Conservation (phyloP, 2,797 vertebrate species). For the Sciaenops ocellatus region DNA sequence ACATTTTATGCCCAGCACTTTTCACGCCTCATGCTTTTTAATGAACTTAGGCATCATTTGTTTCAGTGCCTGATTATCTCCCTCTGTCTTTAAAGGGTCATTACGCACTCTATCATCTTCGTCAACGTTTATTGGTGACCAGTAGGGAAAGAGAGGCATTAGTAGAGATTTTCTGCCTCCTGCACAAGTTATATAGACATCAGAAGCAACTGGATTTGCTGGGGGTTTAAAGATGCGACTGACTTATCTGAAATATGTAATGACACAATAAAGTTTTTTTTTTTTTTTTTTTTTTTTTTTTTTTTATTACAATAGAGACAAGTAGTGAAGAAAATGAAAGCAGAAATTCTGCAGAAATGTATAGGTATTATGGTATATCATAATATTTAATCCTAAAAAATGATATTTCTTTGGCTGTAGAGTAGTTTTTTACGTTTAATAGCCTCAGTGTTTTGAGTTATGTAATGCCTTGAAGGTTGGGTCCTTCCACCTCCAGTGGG, state of each 20-base stretch:
- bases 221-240: not conserved
- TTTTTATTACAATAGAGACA: not conserved
- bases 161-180: slow-evolving; percentile 42
- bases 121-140: slow-evolving; percentile 46
- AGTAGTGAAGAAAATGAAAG: not conserved
- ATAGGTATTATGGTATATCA: not conserved
- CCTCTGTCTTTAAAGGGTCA: slow-evolving; percentile 56
- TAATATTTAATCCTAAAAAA: not conserved
- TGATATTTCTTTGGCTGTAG: not conserved
- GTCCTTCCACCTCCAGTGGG: slow-evolving; percentile 34
- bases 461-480: slow-evolving; percentile 1
- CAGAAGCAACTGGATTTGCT: not conserved
- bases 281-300: slow-evolving; percentile 11
- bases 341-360: not conserved
- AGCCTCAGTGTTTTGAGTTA: slow-evolving; percentile 16
- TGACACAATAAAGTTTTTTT: not conserved
- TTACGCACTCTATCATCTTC: slow-evolving; percentile 48
- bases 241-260: not conserved
- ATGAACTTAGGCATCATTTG: slow-evolving; percentile 49
- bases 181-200: slow-evolving; percentile 32
- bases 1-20: slow-evolving; percentile 38
- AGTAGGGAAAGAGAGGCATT: slow-evolving; percentile 20
- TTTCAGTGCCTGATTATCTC: slow-evolving; percentile 33
- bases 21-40: slow-evolving; percentile 51
- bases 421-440: slow-evolving; percentile 1